Conservation (phyloP, 2,888 invertebrate genomes). For the Andrena camellia region DNA sequence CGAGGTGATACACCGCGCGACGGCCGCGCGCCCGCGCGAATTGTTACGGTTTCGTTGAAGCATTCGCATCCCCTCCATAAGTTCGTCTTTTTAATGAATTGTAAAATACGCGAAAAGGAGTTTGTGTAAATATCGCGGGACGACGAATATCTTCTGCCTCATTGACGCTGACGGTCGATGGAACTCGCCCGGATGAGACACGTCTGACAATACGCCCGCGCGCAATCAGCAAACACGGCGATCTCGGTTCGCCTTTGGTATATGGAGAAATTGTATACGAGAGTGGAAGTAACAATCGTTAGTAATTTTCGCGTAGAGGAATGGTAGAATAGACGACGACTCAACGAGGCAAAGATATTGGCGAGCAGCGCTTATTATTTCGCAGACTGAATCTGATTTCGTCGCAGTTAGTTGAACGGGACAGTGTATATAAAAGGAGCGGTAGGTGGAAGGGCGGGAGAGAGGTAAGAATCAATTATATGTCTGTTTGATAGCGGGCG, state of each 20-base stretch:
- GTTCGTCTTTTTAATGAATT: slow-evolving; percentile 24
- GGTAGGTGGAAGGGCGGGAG: slow-evolving; percentile 45
- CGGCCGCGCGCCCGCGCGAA: slow-evolving; percentile 2
- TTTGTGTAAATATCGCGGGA: slow-evolving; percentile 59
- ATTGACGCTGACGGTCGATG: slow-evolving; percentile 9
- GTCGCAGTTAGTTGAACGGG: slow-evolving; percentile 46
- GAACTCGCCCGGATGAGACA: not conserved
- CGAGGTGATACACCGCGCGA: slow-evolving; percentile 12
- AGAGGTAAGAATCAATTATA: slow-evolving; percentile 74
- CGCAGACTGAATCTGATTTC: slow-evolving; percentile 55
- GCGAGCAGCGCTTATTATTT: slow-evolving; percentile 52
- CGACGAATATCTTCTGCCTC: slow-evolving; percentile 44
- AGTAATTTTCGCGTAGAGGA: slow-evolving; percentile 9
- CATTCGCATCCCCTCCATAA: slow-evolving; percentile 17
- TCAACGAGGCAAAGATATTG: slow-evolving; percentile 32
- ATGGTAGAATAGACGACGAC: not conserved
- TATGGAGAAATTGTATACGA: slow-evolving; percentile 49
- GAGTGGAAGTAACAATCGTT: slow-evolving; percentile 1
- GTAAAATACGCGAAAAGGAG: not conserved
- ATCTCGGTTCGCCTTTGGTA: slow-evolving; percentile 22
- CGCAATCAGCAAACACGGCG: slow-evolving; percentile 9
- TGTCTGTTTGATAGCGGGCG: slow-evolving; percentile 65
- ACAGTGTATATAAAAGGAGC: slow-evolving; percentile 77
- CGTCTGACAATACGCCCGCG: slow-evolving; percentile 5
- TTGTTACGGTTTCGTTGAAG: slow-evolving; percentile 56